Base-by-base conservation (phyloP, 1,140 invertebrate species). In the Procambarus clarkii region DNA sequence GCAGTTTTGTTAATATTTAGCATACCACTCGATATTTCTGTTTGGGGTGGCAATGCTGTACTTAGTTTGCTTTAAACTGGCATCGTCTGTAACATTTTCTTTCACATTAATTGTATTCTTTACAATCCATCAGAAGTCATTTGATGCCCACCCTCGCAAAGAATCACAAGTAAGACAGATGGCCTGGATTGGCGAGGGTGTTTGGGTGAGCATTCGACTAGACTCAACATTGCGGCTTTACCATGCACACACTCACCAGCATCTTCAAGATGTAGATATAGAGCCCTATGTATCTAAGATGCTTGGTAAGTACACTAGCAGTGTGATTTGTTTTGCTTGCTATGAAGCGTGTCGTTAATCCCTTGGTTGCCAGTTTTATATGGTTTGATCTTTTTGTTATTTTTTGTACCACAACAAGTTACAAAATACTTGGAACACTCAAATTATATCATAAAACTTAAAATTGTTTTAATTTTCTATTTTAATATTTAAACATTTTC, bases 231-330 rank as follows among this genome's bases (percentile, higher is more conserved):
- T 99, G 74, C 96, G 99, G 88, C 95, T 99, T 24, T 99, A 99
- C 95, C 98, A 99, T 94, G 98, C 99, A 64, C 97, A 98, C 94
- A 99, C 98, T 1, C 98, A 98, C 94, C 97, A 99, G 94, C 98
- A 99, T 95, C 95, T 99, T 76, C 98, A 98, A 94, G 99, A 99
- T 95, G 98, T 99, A 11, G 99, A 99, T 94, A 99, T 99, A 92
- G 99, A 99, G 94, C 99, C 99, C 0, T 99, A 99, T 94, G 98
- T 99, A 89, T 99, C 97, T 93, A 99, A 99, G 95, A 99, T 99
- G 98, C 95, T 99, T 60, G 98, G 97, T 97, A 95, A 94, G 94
- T 92, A 24, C 34, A 74, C 69, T 34, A 4, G 69, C n/a, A 0
- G 5, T 34, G 8, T 24, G 24, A 71, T 21, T 74, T 5, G 11